phyloP scores from a whole-genome alignment of 2,113 vertebrate species.

The Odocoileus virginianus region DNA sequence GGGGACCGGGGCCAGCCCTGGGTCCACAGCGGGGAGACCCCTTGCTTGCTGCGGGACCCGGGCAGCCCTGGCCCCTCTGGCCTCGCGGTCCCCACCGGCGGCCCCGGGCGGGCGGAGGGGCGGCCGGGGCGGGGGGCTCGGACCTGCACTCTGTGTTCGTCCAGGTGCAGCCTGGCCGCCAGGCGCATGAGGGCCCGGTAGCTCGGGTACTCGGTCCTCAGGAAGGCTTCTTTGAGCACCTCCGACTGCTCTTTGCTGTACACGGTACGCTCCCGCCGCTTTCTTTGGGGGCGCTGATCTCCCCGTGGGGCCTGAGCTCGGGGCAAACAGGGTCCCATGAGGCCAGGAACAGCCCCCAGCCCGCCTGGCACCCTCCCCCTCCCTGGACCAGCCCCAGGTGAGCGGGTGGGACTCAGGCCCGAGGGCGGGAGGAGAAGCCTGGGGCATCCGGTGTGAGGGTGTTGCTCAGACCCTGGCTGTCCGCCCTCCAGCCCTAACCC shows the following conservation, averaged over 20 bases:
- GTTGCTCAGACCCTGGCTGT: no score
- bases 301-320: accelerated
- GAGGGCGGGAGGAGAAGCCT: accelerated
- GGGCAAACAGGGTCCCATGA: neutral
- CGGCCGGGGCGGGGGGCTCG: accelerated
- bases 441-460: accelerated
- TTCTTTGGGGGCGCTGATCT: accelerated
- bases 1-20: accelerated
- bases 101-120: accelerated
- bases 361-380: neutral
- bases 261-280: neutral
- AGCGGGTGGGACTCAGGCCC: neutral
- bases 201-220: neutral
- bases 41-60: no score
- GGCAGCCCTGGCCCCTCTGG: neutral
- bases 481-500: accelerated
- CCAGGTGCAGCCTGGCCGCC: neutral
- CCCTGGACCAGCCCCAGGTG: no score
- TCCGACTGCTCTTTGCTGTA: neutral
- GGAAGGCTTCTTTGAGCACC: neutral
- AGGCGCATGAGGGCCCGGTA: neutral
- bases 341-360: neutral
- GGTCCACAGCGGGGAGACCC: accelerated
- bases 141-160: neutral
- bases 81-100: accelerated